Percentiles rank a stretch among this genome's conserved stretches.
phyloP scores from a whole-genome alignment of 1,140 invertebrate genomes.

The Trinorchestia longiramus region DNA sequence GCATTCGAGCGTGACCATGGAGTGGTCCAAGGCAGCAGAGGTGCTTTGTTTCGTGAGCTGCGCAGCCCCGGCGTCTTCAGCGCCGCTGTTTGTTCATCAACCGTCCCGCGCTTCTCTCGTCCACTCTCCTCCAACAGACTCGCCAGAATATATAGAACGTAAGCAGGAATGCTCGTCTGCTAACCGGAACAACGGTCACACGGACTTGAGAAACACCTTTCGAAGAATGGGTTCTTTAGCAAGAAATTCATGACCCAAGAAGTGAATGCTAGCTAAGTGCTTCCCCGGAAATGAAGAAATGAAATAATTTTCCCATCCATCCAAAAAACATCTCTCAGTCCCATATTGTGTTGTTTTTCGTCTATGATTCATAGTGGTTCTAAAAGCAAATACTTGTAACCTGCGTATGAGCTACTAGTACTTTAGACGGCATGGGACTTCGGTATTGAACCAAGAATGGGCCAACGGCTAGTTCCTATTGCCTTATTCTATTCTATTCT shows the following conservation, averaged over 20 bases:
- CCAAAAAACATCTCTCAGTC: not conserved
- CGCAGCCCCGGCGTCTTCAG: not conserved
- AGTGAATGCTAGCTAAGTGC: not conserved
- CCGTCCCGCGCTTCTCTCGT: not conserved
- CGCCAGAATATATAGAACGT: not conserved
- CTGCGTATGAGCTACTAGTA: too few species aligned
- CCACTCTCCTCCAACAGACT: not conserved
- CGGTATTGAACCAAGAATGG: too few species aligned
- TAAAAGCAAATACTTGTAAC: not conserved
- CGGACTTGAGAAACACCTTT: not conserved
- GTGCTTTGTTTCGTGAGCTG: constrained; percentile 31
- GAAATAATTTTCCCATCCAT: too few species aligned
- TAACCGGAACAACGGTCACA: not conserved
- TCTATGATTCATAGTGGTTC: not conserved
- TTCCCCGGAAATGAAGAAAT: not conserved
- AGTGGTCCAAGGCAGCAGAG: not conserved
- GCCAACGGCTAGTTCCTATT: too few species aligned
- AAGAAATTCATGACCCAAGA: not conserved
- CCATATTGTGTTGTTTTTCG: not conserved
- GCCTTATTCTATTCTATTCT: too few species aligned
- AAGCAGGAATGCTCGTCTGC: not conserved
- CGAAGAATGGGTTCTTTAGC: too few species aligned
- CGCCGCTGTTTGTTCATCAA: constrained; percentile 18
- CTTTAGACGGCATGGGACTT: too few species aligned
- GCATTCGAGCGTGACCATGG: not conserved